These are phyloP conservation scores for Struthio camelus DNA, from an alignment of 2,113 vertebrate genomes.

Conservation along the genomic window DNA sequence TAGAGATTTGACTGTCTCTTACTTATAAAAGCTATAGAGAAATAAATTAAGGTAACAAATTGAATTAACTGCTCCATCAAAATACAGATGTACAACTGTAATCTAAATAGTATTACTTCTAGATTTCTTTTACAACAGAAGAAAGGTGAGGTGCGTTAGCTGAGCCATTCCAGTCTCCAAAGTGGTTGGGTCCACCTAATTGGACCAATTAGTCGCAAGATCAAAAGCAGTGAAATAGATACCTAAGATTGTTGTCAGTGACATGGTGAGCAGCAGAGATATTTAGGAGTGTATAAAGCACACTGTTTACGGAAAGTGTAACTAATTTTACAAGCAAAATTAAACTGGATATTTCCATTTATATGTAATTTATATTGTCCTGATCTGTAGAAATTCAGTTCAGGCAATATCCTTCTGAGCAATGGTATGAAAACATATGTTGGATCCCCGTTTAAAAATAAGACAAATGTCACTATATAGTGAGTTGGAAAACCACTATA, in stretches of 20 bases:
- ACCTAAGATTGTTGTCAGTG: background rate
- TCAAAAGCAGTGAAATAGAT: background rate
- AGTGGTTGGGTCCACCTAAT: background rate
- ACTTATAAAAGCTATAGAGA: background rate
- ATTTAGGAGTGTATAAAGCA: background rate
- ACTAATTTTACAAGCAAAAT: background rate
- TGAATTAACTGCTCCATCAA: background rate
- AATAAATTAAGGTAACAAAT: background rate
- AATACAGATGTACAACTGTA: background rate
- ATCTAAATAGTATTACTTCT: background rate
- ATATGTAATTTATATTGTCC: fast-evolving
- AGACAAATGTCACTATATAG: background rate
- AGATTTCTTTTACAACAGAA: background rate
- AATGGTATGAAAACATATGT: background rate
- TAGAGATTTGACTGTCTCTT: background rate
- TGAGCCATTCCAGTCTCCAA: no score
- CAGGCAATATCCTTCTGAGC: background rate
- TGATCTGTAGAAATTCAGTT: background rate
- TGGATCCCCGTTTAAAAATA: background rate
- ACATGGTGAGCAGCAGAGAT: background rate
- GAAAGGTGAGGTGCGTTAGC: background rate
- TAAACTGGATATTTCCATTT: background rate
- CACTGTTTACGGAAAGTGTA: background rate
- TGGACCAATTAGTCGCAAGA: background rate
- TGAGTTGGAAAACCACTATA: background rate